These are phyloP conservation scores for Pedicia rivosa DNA, from an alignment of 2,888 invertebrate genomes.

Conservation along the genomic window DNA sequence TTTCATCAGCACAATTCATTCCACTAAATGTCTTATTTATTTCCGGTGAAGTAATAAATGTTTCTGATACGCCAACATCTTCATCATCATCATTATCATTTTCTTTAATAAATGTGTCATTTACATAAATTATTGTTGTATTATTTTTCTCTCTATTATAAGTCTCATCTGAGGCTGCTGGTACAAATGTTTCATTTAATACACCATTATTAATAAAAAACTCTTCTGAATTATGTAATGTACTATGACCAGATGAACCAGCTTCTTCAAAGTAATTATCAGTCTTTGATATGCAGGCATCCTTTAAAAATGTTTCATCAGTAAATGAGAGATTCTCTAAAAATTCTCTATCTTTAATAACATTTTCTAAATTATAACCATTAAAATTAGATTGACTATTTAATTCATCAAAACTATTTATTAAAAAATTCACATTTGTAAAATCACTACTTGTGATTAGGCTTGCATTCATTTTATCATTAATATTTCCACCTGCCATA, in stretches of 20 bases:
- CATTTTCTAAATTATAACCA: constrained; percentile 24
- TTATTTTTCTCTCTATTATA: background rate
- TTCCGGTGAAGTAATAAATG: too few relatives aligned
- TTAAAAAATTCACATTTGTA: constrained; percentile 14
- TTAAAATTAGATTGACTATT: constrained; percentile 11
- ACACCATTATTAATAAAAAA: constrained; percentile 1
- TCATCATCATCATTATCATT: constrained; percentile 7
- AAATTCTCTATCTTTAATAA: constrained; percentile 26
- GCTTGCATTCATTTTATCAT: constrained; percentile 25
- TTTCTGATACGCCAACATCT: too few relatives aligned
- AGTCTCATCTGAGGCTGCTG: background rate
- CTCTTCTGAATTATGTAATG: constrained; percentile 24
- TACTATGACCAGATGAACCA: constrained; percentile 21
- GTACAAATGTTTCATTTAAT: constrained; percentile 4
- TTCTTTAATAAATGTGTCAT: constrained; percentile 8
- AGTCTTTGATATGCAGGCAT: constrained; percentile 25
- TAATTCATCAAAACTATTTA: constrained; percentile 8
- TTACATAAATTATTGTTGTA: background rate
- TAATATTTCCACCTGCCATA: constrained; percentile 21
- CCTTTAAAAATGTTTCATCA: constrained; percentile 26
- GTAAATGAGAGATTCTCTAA: constrained; percentile 26
- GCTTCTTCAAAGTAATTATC: constrained; percentile 10
- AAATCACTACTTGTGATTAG: constrained; percentile 30
- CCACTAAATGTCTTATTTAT: constrained; percentile 11
- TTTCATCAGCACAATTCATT: constrained; percentile 8